phyloP scores from a whole-genome alignment of 2,888 invertebrate species.

The Hanleya hanleyi region DNA sequence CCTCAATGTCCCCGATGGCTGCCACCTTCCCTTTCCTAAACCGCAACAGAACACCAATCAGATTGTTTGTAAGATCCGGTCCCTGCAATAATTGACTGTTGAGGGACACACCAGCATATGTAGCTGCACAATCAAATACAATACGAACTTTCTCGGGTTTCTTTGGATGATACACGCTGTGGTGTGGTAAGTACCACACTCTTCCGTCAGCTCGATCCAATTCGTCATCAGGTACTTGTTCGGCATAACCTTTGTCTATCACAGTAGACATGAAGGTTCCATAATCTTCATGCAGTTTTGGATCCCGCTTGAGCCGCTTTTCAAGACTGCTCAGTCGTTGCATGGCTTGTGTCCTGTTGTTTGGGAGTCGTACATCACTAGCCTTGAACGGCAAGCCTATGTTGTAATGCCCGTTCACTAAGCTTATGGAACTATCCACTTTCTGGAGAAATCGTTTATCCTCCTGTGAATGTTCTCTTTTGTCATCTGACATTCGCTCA shows the following conservation, averaged over 20 bases:
- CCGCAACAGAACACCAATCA: too few relatives aligned
- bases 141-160: too few relatives aligned
- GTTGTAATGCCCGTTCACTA: constrained; percentile 19
- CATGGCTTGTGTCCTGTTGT: constrained; percentile 9
- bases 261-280: constrained; percentile 26
- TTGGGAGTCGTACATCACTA: constrained; percentile 6
- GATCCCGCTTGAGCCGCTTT: constrained; percentile 10
- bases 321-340: constrained; percentile 17
- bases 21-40: too few relatives aligned
- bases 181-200: constrained; percentile 1
- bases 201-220: background rate
- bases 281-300: constrained; percentile 23
- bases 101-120: too few relatives aligned
- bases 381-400: constrained; percentile 19
- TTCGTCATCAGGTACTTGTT: background rate
- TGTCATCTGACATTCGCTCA: constrained; percentile 20
- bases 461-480: constrained; percentile 13
- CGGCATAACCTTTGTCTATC: constrained; percentile 28
- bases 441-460: constrained; percentile 16
- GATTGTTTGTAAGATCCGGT: too few relatives aligned
- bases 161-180: too few relatives aligned
- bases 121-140: too few relatives aligned
- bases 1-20: too few relatives aligned
- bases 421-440: constrained; percentile 8
- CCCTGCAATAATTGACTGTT: too few relatives aligned